Evolutionary conservation across 2,797 vertebrate species (phyloP).

Genomic region (Malurus leucopterus): DNA sequence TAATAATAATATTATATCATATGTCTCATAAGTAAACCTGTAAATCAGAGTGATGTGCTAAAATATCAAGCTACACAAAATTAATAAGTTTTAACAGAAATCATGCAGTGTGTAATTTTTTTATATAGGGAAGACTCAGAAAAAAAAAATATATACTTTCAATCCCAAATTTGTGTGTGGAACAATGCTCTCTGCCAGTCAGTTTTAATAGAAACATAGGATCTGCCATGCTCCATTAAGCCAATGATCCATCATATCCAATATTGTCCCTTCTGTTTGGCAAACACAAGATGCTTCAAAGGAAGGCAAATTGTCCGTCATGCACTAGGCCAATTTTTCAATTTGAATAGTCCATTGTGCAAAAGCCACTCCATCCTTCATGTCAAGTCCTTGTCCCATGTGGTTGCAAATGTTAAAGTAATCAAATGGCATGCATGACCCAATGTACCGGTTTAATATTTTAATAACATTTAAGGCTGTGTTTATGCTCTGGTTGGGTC

Average conservation of each 20-base stretch:
- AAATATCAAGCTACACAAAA: neutral
- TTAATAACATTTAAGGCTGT: conserved; percentile 29
- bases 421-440: neutral
- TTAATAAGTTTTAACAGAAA: neutral
- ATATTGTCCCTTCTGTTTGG: neutral
- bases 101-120: neutral
- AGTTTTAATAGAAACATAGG: conserved; percentile 19
- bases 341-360: conserved; percentile 12
- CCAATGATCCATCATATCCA: conserved; percentile 1
- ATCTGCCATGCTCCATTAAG: conserved; percentile 22
- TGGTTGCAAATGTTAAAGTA: conserved; percentile 10
- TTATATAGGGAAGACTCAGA: neutral
- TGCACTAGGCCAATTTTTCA: neutral
- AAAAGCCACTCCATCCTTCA: conserved; percentile 20
- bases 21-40: neutral
- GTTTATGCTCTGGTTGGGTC: neutral
- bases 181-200: neutral
- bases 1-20: neutral
- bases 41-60: neutral
- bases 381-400: conserved; percentile 1
- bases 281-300: conserved; percentile 19
- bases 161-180: neutral
- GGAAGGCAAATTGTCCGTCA: conserved; percentile 4
- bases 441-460: neutral
- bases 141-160: neutral